Conservation (phyloP, 2,797 vertebrate genomes). For the Channallabes apus region DNA sequence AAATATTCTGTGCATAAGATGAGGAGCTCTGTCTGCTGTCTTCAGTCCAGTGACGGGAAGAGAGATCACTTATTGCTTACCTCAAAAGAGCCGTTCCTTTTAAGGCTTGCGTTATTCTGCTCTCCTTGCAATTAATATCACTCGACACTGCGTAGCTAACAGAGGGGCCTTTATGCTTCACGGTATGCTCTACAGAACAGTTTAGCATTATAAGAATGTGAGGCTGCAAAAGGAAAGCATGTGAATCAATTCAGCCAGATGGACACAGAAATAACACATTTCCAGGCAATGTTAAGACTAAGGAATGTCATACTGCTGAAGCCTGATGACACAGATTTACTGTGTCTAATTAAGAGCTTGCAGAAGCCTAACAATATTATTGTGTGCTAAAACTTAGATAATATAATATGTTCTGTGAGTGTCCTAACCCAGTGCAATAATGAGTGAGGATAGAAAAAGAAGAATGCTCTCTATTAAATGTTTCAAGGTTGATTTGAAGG, state of each 20-base stretch:
- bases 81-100: conserved; percentile 39
- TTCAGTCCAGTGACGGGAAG: conserved; percentile 36
- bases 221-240: not conserved
- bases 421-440: not conserved
- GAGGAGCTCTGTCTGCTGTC: conserved; percentile 46
- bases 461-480: not conserved
- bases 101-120: conserved; percentile 38
- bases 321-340: not conserved
- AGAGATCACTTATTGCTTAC: conserved; percentile 22
- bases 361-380: not conserved
- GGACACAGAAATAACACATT: conserved; percentile 7
- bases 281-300: conserved; percentile 4
- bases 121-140: conserved; percentile 33
- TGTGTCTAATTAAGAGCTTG: conserved; percentile 9
- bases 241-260: conserved; percentile 7
- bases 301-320: not conserved
- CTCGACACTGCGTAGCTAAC: conserved; percentile 11
- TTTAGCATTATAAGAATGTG: not conserved
- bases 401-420: conserved; percentile 1
- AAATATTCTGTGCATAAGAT: conserved; percentile 14
- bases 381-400: not conserved
- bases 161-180: not conserved
- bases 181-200: not conserved
- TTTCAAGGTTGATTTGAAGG: not conserved
- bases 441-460: not conserved